Percentiles rank a stretch among this genome's conserved stretches.
Conservation (phyloP, 2,797 vertebrate species). For the Zenarchopterus dispar region DNA sequence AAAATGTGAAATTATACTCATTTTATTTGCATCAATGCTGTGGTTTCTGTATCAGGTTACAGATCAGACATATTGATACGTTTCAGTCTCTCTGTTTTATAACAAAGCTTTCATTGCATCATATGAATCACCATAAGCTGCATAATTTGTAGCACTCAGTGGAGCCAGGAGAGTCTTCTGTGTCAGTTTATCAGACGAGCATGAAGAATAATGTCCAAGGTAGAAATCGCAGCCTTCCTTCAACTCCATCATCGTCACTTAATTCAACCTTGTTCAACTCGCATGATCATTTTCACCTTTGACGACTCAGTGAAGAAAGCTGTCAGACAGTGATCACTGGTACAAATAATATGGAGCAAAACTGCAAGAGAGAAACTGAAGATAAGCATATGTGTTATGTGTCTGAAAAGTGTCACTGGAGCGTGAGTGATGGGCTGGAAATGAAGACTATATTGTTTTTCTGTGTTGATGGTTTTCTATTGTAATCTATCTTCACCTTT, state of each 20-base stretch:
- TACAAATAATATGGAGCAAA: conserved; percentile 42
- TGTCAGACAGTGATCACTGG: conserved; percentile 50
- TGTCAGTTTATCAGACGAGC: conserved; percentile 37
- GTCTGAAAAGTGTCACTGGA: not conserved
- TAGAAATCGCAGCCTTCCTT: conserved; percentile 52
- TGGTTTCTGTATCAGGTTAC: not conserved
- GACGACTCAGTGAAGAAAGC: conserved; percentile 45
- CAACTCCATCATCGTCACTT: conserved; percentile 48
- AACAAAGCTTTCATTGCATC: conserved; percentile 16
- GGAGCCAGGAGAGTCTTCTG: conserved; percentile 20
- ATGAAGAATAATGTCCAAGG: conserved; percentile 30
- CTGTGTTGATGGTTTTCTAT: not conserved
- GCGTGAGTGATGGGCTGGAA: conserved; percentile 2
- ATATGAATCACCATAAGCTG: conserved; percentile 32
- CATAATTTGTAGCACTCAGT: conserved; percentile 17
- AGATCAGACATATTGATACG: conserved; percentile 21
- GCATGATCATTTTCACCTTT: conserved; percentile 60
- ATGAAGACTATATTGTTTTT: conserved; percentile 5
- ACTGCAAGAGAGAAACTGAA: conserved; percentile 11
- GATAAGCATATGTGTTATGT: conserved; percentile 11
- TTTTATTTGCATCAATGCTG: not conserved
- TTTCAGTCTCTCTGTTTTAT: conserved; percentile 8
- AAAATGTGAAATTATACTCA: not conserved
- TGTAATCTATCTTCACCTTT: not conserved
- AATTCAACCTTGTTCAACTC: conserved; percentile 57